Conservation (phyloP, 2,113 vertebrate species). For the Gulo gulo region DNA sequence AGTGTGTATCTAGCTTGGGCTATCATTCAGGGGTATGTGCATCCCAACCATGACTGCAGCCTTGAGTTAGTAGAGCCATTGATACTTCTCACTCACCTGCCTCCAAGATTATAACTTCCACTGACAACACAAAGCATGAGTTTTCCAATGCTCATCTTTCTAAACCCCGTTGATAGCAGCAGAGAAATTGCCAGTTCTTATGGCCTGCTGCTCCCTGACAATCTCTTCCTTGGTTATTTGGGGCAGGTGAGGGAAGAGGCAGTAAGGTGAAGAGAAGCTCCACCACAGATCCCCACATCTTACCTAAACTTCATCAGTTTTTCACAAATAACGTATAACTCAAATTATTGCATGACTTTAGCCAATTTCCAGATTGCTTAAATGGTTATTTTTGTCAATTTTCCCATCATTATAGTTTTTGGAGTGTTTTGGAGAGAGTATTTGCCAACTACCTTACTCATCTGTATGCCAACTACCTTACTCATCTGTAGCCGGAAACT, state of each 20-base stretch:
- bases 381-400: not conserved
- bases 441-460: not conserved
- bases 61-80: not conserved
- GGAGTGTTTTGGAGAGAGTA: not conserved
- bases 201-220: not conserved
- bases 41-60: not conserved
- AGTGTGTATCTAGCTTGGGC: not conserved
- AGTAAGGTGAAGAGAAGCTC: not conserved
- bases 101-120: not conserved
- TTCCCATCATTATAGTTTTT: not conserved
- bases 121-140: not conserved
- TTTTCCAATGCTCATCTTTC: not conserved
- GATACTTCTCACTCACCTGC: not conserved
- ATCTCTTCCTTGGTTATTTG: not conserved
- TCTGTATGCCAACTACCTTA: not conserved
- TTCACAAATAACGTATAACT: not conserved
- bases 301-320: not conserved
- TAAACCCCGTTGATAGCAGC: not conserved
- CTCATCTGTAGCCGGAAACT: not conserved
- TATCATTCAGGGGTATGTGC: not conserved
- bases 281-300: not conserved
- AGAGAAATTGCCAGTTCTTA: not conserved
- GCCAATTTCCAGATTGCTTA: not conserved
- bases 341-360: not conserved
- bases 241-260: too few relatives aligned